Evolutionary conservation across 1,140 invertebrate genomes (phyloP), one percentile per base, ranked within the genome.

Genomic region (Drosophila murphyi): DNA sequence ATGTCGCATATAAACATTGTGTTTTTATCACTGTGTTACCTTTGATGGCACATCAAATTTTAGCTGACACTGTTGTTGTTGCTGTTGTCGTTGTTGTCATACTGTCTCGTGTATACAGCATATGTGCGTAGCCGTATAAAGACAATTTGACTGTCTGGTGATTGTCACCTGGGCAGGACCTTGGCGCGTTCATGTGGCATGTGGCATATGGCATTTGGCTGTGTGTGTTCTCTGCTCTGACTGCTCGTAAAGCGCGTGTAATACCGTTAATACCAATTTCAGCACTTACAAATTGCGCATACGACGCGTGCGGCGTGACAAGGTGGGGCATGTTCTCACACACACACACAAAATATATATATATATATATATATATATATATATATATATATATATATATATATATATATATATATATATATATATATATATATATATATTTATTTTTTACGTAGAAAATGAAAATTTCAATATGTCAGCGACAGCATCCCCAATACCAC

Each of bases 261-360:
- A 87, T 88, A 70, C 83, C 73, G 83, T 87, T 87, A 87, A 87
- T 87, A 80, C 83, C 78, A 87, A 88, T 87, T 87, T 87, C 83
- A 88, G 77, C 77, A 76, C 72, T 88, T 80, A 83, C 83, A 88
- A 87, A 87, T 87, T 87, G 80, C 83, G 83, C 83, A 88, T 87
- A 87, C 83, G 80, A 74, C 80, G 73, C 83, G 77, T 86, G 79
- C 74, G 43, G 12, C 76, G 52, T 55, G 48, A 48, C 78, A 59
- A 61, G n/a, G 29, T 20, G n/a, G 10, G 45, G 47, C 64, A 45
- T 12, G 43, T n/a, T 51, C 60, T 67, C 29, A 45, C 34, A 35
- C n/a, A 34, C 43, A 73, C 67, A 64, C 59, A 60, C 37, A 39
- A n/a, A n/a, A n/a, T 1, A 39, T 0, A 39, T 7, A 2, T 39